phyloP scores from a whole-genome alignment of 2,797 vertebrate species.

The Botia almorhae region DNA sequence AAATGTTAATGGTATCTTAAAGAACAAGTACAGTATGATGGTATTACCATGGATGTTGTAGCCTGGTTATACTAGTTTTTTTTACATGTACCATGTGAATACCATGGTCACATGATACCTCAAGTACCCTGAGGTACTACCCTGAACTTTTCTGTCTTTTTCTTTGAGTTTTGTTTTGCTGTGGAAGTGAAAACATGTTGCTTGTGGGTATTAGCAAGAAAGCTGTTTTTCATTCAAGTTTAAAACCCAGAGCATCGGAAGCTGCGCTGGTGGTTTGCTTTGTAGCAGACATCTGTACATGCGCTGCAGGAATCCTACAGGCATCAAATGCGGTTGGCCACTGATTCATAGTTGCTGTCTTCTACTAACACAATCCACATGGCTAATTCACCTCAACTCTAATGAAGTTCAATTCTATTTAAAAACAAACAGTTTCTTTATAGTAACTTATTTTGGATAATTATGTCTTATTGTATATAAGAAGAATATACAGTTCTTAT shows the following conservation, averaged over 20 bases:
- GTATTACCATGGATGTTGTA: background rate
- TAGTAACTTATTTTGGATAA: too few relatives aligned
- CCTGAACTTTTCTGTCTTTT: background rate
- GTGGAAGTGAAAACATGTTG: slow-evolving; percentile 15
- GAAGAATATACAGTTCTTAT: too few relatives aligned
- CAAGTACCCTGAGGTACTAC: too few relatives aligned
- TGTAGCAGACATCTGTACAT: slow-evolving; percentile 47
- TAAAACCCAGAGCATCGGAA: slow-evolving; percentile 50
- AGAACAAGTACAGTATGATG: background rate
- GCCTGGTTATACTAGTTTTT: too few relatives aligned
- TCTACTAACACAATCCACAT: slow-evolving; percentile 45
- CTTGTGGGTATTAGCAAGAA: background rate
- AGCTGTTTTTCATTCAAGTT: slow-evolving; percentile 55
- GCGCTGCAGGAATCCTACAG: slow-evolving; percentile 46
- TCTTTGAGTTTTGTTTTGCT: slow-evolving; percentile 5
- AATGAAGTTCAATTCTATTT: background rate
- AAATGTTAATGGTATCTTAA: too few relatives aligned
- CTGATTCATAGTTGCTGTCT: slow-evolving; percentile 41
- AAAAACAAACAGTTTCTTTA: background rate
- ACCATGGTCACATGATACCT: too few relatives aligned
- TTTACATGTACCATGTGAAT: too few relatives aligned
- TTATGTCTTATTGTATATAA: too few relatives aligned
- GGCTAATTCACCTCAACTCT: slow-evolving; percentile 3
- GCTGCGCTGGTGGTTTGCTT: slow-evolving; percentile 49
- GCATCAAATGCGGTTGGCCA: slow-evolving; percentile 50